Evolutionary conservation across 1,140 invertebrate species (phyloP).

Genomic region (Nasonia giraulti): DNA sequence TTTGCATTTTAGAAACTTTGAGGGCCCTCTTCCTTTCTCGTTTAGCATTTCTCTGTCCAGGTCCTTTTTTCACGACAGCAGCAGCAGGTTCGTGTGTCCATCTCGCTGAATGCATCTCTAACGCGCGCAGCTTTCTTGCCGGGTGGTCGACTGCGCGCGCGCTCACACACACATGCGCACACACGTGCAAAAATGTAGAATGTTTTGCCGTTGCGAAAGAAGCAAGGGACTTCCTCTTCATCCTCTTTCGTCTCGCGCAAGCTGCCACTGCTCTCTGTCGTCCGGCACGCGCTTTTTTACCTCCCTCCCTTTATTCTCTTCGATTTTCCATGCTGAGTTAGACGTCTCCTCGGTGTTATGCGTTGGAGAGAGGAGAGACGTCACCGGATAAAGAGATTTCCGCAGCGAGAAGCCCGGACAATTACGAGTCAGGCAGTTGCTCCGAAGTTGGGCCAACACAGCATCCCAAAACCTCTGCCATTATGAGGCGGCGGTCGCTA

Average conservation of each 20-base stretch:
- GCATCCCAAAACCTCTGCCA: constrained; percentile 11
- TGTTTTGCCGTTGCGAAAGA: constrained; percentile 10
- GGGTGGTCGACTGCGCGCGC: constrained; percentile 33
- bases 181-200: constrained; percentile 38
- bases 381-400: constrained; percentile 51
- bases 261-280: not conserved
- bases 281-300: constrained; percentile 12
- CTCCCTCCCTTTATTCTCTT: constrained; percentile 33
- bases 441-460: constrained; percentile 68
- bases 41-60: constrained; percentile 20
- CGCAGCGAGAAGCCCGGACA: constrained; percentile 58
- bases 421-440: constrained; percentile 66
- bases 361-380: not conserved
- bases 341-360: not conserved
- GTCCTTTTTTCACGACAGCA: not conserved
- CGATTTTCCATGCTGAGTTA: constrained; percentile 6
- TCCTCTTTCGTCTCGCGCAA: constrained; percentile 48
- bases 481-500: constrained; percentile 11
- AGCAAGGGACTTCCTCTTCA: constrained; percentile 27
- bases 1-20: constrained; percentile 48
- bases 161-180: not conserved
- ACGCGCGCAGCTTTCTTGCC: constrained; percentile 1
- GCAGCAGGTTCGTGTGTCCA: constrained; percentile 1
- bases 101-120: constrained; percentile 31
- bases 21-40: not conserved